Percentiles rank a stretch among this genome's conserved stretches.
These are phyloP conservation scores for Nasonia vitripennis DNA, from an alignment of 1,140 invertebrate species.

Conservation along the genomic window DNA sequence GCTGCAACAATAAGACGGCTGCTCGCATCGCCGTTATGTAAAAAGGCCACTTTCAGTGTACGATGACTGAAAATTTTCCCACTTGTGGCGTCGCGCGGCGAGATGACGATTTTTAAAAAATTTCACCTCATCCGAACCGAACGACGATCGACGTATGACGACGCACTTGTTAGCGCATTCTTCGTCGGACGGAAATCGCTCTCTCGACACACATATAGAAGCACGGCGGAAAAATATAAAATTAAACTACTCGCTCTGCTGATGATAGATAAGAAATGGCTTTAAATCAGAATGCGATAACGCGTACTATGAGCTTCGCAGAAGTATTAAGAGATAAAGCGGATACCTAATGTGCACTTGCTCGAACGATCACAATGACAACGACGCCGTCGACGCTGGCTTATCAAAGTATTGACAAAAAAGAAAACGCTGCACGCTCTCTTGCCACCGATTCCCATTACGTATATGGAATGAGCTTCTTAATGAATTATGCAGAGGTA, in stretches of 20 bases:
- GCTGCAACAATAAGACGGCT: conserved; percentile 18
- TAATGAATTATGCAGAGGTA: conserved; percentile 28
- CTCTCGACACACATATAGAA: neutral
- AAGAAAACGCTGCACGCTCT: neutral
- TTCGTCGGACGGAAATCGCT: conserved; percentile 30
- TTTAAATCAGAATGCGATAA: conserved; percentile 52
- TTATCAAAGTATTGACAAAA: conserved; percentile 44
- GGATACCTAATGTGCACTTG: conserved; percentile 15
- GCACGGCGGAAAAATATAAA: conserved; percentile 44
- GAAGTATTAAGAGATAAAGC: conserved; percentile 42
- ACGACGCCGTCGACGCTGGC: neutral
- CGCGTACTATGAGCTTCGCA: conserved; percentile 42
- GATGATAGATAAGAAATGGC: conserved; percentile 46
- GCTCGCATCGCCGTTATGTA: conserved; percentile 39
- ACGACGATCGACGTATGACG: conserved; percentile 7
- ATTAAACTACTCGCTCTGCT: conserved; percentile 40
- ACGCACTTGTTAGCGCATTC: conserved; percentile 39
- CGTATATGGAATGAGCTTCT: neutral
- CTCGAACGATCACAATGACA: neutral
- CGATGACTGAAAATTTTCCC: neutral
- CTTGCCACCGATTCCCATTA: too few relatives aligned
- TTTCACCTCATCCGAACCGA: neutral
- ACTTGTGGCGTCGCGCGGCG: neutral
- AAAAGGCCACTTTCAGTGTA: conserved; percentile 26
- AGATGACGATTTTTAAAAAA: neutral